These are phyloP conservation scores for Alexandromys fortis DNA, from an alignment of 2,113 vertebrate genomes.

Conservation along the genomic window DNA sequence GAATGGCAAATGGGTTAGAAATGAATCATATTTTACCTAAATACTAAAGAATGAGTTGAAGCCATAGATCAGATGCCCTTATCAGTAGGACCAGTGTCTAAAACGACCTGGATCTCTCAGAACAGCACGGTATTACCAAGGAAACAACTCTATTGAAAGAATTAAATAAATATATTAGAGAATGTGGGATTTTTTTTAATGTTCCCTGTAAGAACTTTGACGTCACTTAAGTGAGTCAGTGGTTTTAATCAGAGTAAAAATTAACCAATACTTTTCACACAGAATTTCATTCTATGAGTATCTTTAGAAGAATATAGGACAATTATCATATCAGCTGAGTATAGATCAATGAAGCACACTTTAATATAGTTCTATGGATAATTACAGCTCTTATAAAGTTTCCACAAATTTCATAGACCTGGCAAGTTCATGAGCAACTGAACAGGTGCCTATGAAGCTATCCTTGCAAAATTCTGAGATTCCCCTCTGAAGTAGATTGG, in stretches of 20 bases:
- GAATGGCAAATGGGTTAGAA: neutral
- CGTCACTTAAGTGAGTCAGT: constrained; percentile 3
- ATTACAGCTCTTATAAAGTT: neutral
- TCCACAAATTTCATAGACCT: neutral
- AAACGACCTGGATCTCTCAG: neutral
- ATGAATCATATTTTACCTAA: neutral
- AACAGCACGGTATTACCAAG: neutral
- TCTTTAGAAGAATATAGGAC: constrained; percentile 21
- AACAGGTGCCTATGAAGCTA: neutral
- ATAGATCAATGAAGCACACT: neutral
- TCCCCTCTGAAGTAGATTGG: neutral
- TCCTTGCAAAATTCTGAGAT: neutral
- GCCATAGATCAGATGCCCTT: neutral
- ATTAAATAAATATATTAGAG: neutral
- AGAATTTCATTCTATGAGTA: neutral
- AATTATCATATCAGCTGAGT: neutral
- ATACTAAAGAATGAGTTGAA: neutral
- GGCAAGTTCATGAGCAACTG: neutral
- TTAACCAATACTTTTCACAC: neutral
- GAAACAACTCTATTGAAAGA: neutral
- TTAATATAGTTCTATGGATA: neutral
- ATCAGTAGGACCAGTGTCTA: neutral
- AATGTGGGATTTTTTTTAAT: neutral
- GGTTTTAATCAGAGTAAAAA: neutral
- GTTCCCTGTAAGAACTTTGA: neutral